Evolutionary conservation across 2,888 invertebrate genomes (phyloP).

Genomic region (Nephrotoma flavescens): DNA sequence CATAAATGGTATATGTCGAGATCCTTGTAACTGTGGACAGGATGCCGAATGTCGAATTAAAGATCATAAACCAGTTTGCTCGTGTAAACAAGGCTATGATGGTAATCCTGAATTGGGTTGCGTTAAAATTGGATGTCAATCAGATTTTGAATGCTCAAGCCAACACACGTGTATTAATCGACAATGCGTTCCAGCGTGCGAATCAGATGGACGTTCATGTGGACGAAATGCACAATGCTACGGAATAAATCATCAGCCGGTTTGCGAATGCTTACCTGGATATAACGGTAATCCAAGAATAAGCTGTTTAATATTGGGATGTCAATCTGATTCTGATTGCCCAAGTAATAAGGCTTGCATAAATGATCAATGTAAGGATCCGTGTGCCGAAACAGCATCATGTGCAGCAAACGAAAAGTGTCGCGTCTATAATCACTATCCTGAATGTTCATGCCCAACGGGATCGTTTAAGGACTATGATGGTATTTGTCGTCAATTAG

Average conservation of each 20-base stretch:
- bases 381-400: conserved; percentile 50
- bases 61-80: conserved; percentile 76
- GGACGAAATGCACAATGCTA: conserved; percentile 67
- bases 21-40: conserved; percentile 75
- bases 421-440: conserved; percentile 56
- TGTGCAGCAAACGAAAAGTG: conserved; percentile 64
- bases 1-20: conserved; percentile 60
- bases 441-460: conserved; percentile 69
- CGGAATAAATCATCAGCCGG: conserved; percentile 62
- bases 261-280: conserved; percentile 72
- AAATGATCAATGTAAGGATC: conserved; percentile 62
- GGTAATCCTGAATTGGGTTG: conserved; percentile 78
- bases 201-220: conserved; percentile 52
- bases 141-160: conserved; percentile 62
- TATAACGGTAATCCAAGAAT: conserved; percentile 67
- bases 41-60: conserved; percentile 72
- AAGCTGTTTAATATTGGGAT: conserved; percentile 65
- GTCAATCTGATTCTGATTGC: conserved; percentile 66
- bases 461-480: conserved; percentile 51
- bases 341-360: conserved; percentile 67
- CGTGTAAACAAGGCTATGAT: conserved; percentile 67
- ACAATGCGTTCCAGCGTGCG: conserved; percentile 69
- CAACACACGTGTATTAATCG: conserved; percentile 72
- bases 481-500: conserved; percentile 44
- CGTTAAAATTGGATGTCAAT: conserved; percentile 54